Percentiles rank a stretch among this genome's conserved stretches.
Evolutionary conservation across 2,888 invertebrate genomes (phyloP).

Genomic region (Drosophila ezoana): DNA sequence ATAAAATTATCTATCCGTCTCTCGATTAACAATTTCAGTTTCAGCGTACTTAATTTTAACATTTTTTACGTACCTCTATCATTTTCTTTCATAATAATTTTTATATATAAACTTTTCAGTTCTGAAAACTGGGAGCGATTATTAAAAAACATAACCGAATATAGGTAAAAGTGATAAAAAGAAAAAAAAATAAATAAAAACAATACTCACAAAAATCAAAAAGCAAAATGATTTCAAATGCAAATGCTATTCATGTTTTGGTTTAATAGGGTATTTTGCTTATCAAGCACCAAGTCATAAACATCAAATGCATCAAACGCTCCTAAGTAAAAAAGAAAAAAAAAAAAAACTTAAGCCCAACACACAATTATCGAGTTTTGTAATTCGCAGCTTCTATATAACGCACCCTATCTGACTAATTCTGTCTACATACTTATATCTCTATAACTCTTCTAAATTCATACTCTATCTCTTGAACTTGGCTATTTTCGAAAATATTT

Average conservation of each 20-base stretch:
- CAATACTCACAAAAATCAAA: conserved; percentile 27
- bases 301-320: conserved; percentile 46
- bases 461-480: conserved; percentile 17
- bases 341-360: conserved; percentile 11
- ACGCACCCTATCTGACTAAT: conserved; percentile 53
- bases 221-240: conserved; percentile 50
- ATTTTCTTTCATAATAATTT: conserved; percentile 75
- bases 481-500: conserved; percentile 33
- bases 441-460: conserved; percentile 10
- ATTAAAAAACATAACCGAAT: conserved; percentile 85
- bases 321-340: conserved; percentile 36
- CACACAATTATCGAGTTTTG: conserved; percentile 52
- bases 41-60: conserved; percentile 56
- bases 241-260: conserved; percentile 64
- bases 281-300: conserved; percentile 52
- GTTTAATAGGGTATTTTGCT: conserved; percentile 57
- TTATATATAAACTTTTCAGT: conserved; percentile 84
- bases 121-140: conserved; percentile 86
- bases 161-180: conserved; percentile 83
- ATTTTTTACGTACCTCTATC: conserved; percentile 58
- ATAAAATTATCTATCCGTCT: conserved; percentile 30
- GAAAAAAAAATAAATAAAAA: conserved; percentile 36
- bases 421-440: conserved; percentile 30
- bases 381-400: conserved; percentile 65
- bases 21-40: conserved; percentile 58